Evolutionary conservation across 2,888 invertebrate genomes (phyloP), one percentile per base, ranked within the genome.

Genomic region (Adineta ricciae): DNA sequence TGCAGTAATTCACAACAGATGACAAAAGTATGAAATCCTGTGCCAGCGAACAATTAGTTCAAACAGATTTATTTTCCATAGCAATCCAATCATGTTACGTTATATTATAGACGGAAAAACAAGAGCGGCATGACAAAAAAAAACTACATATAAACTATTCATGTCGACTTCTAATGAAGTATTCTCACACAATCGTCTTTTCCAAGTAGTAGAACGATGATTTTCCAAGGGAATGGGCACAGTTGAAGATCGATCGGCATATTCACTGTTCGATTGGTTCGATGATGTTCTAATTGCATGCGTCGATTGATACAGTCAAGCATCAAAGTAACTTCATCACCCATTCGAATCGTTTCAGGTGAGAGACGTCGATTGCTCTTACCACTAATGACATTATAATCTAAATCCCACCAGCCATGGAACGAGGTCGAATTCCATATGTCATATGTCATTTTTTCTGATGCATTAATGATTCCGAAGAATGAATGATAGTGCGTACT

Each of bases 161-260:
- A 50, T 50, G 19, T 16, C 11, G 2, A 50, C 9, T 32, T 64
- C 11, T 32, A 64, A 32, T 64, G 64, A 64, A 64, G 64, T 41
- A 78, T 78, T 41, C 41, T 24, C 7, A 78, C 78, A 78, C 41
- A 78, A 78, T 41, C 41, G n/a, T n/a, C n/a, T 78, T n/a, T 38
- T 24, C 41, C 41, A 78, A 24, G 78, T 41, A 78, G n/a, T 41
- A 78, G 24, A n/a, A 78, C n/a, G 24, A 78, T 41, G n/a, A 78
- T 78, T 78, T 78, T 78, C 78, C 78, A 78, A n/a, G 78, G 78
- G 41, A 78, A 41, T n/a, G n/a, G 38, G n/a, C 78, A 78, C n/a
- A 78, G 9, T 41, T n/a, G 78, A 78, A 78, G 16, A 41, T 78
- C 24, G 14, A 41, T 78, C n/a, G 78, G 2, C 41, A 78, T 21